Evolutionary conservation across 2,797 vertebrate genomes (phyloP), one percentile per base, ranked within the genome.

Genomic region (Sebastes kiyomatsui): DNA sequence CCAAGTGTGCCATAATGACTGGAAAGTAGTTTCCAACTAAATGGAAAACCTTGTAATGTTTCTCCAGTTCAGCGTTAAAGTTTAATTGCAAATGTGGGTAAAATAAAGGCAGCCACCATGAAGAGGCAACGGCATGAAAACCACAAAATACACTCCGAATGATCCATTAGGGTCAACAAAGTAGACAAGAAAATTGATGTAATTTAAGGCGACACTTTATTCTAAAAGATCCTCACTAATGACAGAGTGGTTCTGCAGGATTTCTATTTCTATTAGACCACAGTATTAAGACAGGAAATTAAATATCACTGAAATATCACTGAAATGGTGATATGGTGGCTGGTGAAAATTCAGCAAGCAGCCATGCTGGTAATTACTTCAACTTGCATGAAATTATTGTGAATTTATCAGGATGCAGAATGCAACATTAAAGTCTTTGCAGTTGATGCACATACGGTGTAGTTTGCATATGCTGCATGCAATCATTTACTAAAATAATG

Each of bases 71-170:
- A 56, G 80, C n/a, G 33, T 85, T 75, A 79, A 90, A 81, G 68
- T 91, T 82, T 80, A 92, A 87, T 90, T 84, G 80, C 79, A 84
- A 76, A 75, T 72, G 77, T 79, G 81, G 65, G 52, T 87, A 33
- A 81, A 90, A 78, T 71, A 72, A 88, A 85, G 27, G 67, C 89
- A 87, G 82, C 61, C 61, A 67, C 71, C 76, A 60, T 81, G 77
- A 87, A 81, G 66, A 81, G 28, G 65, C 58, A 68, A 69, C 11
- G 3, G 75, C 66, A 22, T 42, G 49, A 73, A 86, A 76, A 46
- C 49, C 30, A 72, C 35, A 61, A 56, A 79, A 83, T 30, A 72
- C 62, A 70, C 74, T 75, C 32, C 0, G 59, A 80, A 65, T 67
- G 11, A 76, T 71, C 38, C 67, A 73, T 65, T 67, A 77, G 33